Evolutionary conservation across 2,888 invertebrate genomes (phyloP).

Genomic region (Ctena decussata): DNA sequence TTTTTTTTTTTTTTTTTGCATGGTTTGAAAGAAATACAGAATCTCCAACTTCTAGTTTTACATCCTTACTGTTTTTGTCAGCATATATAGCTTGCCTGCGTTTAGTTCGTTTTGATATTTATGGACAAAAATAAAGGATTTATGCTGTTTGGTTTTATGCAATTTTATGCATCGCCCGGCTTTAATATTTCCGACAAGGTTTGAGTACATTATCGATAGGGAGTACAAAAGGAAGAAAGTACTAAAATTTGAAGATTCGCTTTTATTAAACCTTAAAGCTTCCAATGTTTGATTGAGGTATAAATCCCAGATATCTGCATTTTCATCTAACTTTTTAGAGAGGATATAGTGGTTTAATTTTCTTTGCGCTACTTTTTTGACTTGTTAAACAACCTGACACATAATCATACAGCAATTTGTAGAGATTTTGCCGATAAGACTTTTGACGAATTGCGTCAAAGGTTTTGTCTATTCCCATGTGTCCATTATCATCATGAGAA

Average conservation of each 20-base stretch:
- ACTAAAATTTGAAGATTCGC: constrained; percentile 39
- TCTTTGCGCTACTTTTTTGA: background rate
- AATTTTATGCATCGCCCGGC: constrained; percentile 49
- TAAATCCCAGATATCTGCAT: constrained; percentile 49
- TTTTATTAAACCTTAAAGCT: constrained; percentile 44
- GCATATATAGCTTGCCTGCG: constrained; percentile 32
- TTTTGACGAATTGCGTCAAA: background rate
- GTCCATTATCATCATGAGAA: too few relatives aligned
- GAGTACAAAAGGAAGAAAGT: constrained; percentile 51
- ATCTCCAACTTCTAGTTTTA: background rate
- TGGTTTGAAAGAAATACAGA: constrained; percentile 22
- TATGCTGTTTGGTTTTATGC: constrained; percentile 29
- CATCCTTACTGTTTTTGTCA: constrained; percentile 17
- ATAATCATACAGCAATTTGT: constrained; percentile 7
- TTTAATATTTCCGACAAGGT: constrained; percentile 46
- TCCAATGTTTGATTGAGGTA: constrained; percentile 52
- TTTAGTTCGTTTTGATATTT: constrained; percentile 42
- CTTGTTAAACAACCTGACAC: constrained; percentile 33
- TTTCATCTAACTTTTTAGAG: constrained; percentile 23
- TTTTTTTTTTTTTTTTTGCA: background rate
- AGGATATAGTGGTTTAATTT: constrained; percentile 20
- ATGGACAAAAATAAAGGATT: constrained; percentile 11
- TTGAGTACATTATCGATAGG: constrained; percentile 53
- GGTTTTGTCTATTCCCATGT: constrained; percentile 11
- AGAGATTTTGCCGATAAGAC: constrained; percentile 17